Evolutionary conservation across 2,888 invertebrate species (phyloP).

Genomic region (Athetis lepigone): DNA sequence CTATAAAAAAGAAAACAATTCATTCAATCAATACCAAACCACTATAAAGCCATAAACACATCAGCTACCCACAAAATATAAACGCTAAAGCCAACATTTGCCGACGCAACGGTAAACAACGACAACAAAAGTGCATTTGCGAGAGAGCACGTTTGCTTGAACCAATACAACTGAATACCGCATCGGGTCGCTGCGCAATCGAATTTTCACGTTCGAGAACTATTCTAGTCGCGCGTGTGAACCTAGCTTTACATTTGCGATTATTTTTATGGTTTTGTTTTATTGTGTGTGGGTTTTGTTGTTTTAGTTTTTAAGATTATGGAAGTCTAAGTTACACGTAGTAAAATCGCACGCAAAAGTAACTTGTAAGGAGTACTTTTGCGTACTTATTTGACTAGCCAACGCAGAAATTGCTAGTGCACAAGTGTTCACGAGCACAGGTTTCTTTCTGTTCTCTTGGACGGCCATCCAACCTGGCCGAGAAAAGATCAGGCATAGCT

Average conservation of each 20-base stretch:
- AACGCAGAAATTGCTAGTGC: too few species aligned
- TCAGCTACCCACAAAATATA: conserved; percentile 55
- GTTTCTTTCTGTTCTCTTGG: too few species aligned
- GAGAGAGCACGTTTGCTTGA: conserved; percentile 61
- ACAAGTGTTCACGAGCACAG: too few species aligned
- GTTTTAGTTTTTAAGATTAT: conserved; percentile 30
- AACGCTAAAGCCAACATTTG: conserved; percentile 61
- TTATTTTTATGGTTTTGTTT: conserved; percentile 34
- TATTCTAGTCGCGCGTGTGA: conserved; percentile 60
- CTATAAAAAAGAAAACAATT: conserved; percentile 21
- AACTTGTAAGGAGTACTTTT: too few species aligned
- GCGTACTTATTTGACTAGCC: too few species aligned
- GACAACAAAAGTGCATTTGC: conserved; percentile 74
- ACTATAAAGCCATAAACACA: conserved; percentile 59
- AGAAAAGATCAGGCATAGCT: too few species aligned
- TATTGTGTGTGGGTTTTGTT: conserved; percentile 18
- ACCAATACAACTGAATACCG: conserved; percentile 65
- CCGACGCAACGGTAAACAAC: conserved; percentile 69
- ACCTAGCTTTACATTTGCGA: conserved; percentile 40
- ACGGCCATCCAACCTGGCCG: too few species aligned
- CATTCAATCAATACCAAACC: conserved; percentile 40
- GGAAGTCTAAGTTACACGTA: too few species aligned
- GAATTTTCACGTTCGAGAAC: conserved; percentile 72
- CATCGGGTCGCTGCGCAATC: conserved; percentile 68
- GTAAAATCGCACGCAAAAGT: too few species aligned